Evolutionary conservation across 2,113 vertebrate genomes (phyloP).

Genomic region (Paratilapia polleni): DNA sequence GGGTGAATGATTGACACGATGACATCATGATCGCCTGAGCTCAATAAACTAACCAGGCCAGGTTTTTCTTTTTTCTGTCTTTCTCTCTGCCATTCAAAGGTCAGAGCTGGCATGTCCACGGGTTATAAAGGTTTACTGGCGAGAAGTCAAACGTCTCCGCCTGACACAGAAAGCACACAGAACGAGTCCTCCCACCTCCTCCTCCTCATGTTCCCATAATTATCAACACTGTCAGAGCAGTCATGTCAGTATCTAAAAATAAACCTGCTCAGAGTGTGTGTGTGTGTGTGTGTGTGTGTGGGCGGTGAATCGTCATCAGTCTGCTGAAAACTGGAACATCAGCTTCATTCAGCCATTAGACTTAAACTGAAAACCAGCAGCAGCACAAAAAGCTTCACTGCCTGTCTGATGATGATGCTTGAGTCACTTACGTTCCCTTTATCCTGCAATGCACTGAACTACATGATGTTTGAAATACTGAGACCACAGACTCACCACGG

Average conservation of each 20-base stretch:
- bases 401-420: neutral
- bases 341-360: neutral
- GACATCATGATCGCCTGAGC: constrained; percentile 36
- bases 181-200: constrained; percentile 27
- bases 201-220: constrained; percentile 48
- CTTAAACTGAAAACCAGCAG: neutral
- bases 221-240: constrained; percentile 2
- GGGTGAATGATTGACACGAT: constrained; percentile 48
- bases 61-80: neutral
- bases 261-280: neutral
- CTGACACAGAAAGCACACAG: constrained; percentile 2
- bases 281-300: neutral
- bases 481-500: neutral
- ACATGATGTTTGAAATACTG: neutral
- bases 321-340: constrained; percentile 7
- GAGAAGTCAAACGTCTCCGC: neutral
- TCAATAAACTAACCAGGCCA: neutral
- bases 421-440: neutral
- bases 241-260: constrained; percentile 53
- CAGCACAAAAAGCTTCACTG: neutral
- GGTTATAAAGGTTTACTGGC: constrained; percentile 1
- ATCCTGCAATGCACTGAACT: neutral
- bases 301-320: neutral
- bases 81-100: constrained; percentile 16
- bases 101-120: neutral